Evolutionary conservation across 1,140 invertebrate species (phyloP), one percentile per base, ranked within the genome.

Genomic region (Microplitis demolitor): DNA sequence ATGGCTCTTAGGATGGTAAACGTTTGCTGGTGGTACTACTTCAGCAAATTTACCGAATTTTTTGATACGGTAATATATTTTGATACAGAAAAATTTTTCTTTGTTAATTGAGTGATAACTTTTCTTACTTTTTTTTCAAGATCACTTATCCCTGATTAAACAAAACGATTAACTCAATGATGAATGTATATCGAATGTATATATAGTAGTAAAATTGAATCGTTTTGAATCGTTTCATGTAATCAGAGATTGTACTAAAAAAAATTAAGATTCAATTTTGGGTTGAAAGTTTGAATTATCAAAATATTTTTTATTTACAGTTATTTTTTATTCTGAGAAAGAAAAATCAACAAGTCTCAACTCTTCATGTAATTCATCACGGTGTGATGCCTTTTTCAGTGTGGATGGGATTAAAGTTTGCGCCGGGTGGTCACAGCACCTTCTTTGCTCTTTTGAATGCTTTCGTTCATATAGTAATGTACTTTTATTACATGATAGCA

Each of bases 1-100:
- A 88, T 93, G 87, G 96, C 95, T 24, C 88, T 97, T 82, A 91
- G 95, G 87, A 98, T 98, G 95, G 95, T 95, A 3, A 91, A 91
- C 76, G 96, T 94, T 34, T 95, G 96, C 82, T 98, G 96, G 96
- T 97, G 96, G 96, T 99, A 98, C 84, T 99, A 97, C 88, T 95
- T 98, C 88, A 97, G 96, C 75, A 99, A 98, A 88, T 97, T 97
- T 86, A 94, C 97, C 70, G 97, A 99, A 87, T 98, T 98, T 89
- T 93, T 97, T 82, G 97, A 99, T 89, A 98, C 97, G 69, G 91
- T 94, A 84, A 90, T 87, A 5, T 4, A 54, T 13, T 14, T 3
- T 14, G 1, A 14, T 24, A 54, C 5, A 13, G n/a, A n/a, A 54
- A 13, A 5, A 54, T 4, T 14, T 14, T 24, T 54, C 5, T 54